These are phyloP conservation scores for Ennomos fuscantarius DNA, from an alignment of 2,888 invertebrate genomes.

Conservation along the genomic window DNA sequence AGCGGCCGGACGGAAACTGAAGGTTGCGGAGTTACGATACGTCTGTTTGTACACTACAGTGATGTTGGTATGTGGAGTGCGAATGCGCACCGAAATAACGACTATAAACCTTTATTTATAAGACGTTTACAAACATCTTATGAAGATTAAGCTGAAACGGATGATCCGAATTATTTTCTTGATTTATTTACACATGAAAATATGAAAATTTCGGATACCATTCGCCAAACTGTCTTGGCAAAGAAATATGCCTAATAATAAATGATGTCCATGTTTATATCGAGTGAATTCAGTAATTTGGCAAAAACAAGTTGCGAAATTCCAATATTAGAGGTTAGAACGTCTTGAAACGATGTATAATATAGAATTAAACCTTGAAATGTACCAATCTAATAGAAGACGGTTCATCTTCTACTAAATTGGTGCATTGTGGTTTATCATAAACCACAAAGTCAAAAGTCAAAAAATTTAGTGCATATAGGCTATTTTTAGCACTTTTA, in stretches of 20 bases:
- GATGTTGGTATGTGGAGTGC: constrained; percentile 15
- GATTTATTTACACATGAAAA: neutral
- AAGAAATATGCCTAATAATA: constrained; percentile 46
- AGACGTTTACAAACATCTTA: constrained; percentile 9
- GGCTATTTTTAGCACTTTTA: too few species aligned
- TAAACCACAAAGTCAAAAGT: too few species aligned
- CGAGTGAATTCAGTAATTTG: constrained; percentile 46
- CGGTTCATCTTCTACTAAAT: too few species aligned
- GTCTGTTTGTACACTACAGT: constrained; percentile 31
- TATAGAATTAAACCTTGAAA: neutral
- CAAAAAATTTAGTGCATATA: too few species aligned
- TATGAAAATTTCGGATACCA: constrained; percentile 8
- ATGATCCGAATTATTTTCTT: too few species aligned
- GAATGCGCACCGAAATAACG: constrained; percentile 19
- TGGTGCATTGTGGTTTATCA: too few species aligned
- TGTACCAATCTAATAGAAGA: too few species aligned
- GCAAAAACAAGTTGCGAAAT: constrained; percentile 48
- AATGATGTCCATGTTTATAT: constrained; percentile 38
- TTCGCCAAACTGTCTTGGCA: constrained; percentile 42
- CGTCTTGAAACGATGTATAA: constrained; percentile 8
- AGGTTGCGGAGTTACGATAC: constrained; percentile 36
- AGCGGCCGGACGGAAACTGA: constrained; percentile 50
- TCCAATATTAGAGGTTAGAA: constrained; percentile 42
- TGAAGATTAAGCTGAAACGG: too few species aligned
- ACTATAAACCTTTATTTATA: constrained; percentile 15